These are phyloP conservation scores for Ptilorrhoa leucosticta DNA, from an alignment of 2,113 vertebrate genomes.

Conservation along the genomic window DNA sequence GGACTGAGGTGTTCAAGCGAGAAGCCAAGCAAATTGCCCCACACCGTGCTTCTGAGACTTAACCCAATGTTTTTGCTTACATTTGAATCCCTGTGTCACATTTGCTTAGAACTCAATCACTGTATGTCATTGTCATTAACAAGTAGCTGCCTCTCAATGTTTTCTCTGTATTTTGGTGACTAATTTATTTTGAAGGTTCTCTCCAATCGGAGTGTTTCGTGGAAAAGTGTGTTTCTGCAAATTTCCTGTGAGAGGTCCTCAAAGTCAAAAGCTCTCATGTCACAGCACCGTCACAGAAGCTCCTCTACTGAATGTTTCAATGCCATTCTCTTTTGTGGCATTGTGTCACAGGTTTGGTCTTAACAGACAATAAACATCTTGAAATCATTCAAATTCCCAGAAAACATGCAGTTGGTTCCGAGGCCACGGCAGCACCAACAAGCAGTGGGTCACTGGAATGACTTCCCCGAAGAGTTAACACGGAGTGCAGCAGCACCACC, in stretches of 20 bases:
- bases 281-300: not conserved
- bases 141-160: not conserved
- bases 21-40: not conserved
- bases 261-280: not conserved
- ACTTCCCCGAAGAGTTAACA: not conserved
- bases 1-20: not conserved
- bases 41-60: not conserved
- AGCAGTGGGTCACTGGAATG: not conserved
- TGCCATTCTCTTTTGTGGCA: not conserved
- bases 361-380: not conserved
- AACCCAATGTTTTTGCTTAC: not conserved
- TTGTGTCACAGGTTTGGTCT: not conserved
- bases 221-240: not conserved
- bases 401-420: not conserved
- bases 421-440: not conserved
- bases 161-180: not conserved
- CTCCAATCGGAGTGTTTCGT: fast-evolving
- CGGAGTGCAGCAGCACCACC: not conserved
- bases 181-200: not conserved
- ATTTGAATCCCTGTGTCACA: not conserved
- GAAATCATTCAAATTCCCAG: not conserved
- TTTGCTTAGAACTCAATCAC: not conserved
- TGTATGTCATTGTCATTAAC: not conserved
- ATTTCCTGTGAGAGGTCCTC: not conserved
- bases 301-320: not conserved